Conservation (phyloP, 2,113 vertebrate species). For the Syrrhaptes paradoxus region DNA sequence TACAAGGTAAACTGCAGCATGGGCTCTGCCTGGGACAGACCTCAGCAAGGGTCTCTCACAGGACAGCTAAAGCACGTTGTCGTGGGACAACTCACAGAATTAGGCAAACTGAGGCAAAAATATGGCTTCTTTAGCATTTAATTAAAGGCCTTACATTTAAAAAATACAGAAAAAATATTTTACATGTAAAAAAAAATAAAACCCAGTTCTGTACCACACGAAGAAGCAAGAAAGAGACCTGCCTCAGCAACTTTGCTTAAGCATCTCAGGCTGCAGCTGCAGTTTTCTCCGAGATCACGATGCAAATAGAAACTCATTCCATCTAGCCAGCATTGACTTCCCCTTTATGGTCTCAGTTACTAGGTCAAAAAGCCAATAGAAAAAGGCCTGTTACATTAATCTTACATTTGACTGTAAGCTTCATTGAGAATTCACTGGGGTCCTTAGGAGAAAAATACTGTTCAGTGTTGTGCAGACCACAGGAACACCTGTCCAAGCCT, state of each 20-base stretch:
- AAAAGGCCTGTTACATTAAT: background rate
- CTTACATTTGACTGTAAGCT: background rate
- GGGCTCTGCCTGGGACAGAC: background rate
- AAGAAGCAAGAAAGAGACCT: background rate
- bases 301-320: background rate
- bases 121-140: background rate
- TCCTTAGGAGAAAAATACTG: background rate
- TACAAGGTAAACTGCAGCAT: background rate
- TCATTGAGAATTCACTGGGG: background rate
- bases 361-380: background rate
- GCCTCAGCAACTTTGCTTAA: background rate
- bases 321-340: background rate
- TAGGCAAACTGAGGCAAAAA: slow-evolving; percentile 4
- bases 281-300: background rate
- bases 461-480: background rate
- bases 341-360: background rate
- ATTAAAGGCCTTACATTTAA: background rate
- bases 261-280: background rate
- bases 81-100: background rate
- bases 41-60: background rate
- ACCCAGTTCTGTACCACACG: background rate
- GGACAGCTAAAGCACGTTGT: background rate
- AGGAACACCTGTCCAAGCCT: background rate
- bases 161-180: background rate
- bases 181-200: background rate